Evolutionary conservation across 2,888 invertebrate species (phyloP), one percentile per base, ranked within the genome.

Genomic region (Uloborus plumipes): DNA sequence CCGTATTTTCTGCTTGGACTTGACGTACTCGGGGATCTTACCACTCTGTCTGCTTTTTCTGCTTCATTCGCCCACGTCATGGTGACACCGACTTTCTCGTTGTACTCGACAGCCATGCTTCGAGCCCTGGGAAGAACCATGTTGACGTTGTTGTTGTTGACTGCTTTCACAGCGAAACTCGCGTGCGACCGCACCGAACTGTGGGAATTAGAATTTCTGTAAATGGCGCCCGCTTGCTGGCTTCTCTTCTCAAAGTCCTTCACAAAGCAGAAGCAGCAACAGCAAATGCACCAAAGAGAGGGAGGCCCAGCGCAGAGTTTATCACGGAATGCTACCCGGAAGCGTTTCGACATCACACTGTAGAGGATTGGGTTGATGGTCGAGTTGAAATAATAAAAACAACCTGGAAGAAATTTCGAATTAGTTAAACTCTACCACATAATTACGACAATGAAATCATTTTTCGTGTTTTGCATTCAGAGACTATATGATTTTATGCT

Each of bases 261-360:
- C 31, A 76, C 75, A 50, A 78, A 82, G 61, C 81, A 84, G 55
- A 75, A 84, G 67, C 77, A 84, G 69, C 84, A 84, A 55, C 81
- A 84, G 75, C 81, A 84, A 26, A 81, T 70, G 64, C 84, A 84
- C 81, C 81, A 84, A 15, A 84, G 64, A 1, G 67, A 71, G 16
- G 81, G 77, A 16, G 75, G 70, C 1, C 78, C 84, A 0, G 79
- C 70, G 59, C 85, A 85, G 18, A 85, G 69, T 69, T 85, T 85
- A 50, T 85, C 85, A 9, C 85, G 71, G 73, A 87, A 87, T 47
- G 87, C 87, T 26, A 86, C 86, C n/a, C 87, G 87, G 75, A 87
- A 87, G 11, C 87, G 80, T 51, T 86, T 86, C 0, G 87, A 87
- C 86, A 87, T 86, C 20, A 86, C 85, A 58, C 85, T 85, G 82